Percentiles rank a stretch among this genome's conserved stretches.
These are phyloP conservation scores for Bujurquina vittata DNA, from an alignment of 2,113 vertebrate genomes.

Conservation along the genomic window DNA sequence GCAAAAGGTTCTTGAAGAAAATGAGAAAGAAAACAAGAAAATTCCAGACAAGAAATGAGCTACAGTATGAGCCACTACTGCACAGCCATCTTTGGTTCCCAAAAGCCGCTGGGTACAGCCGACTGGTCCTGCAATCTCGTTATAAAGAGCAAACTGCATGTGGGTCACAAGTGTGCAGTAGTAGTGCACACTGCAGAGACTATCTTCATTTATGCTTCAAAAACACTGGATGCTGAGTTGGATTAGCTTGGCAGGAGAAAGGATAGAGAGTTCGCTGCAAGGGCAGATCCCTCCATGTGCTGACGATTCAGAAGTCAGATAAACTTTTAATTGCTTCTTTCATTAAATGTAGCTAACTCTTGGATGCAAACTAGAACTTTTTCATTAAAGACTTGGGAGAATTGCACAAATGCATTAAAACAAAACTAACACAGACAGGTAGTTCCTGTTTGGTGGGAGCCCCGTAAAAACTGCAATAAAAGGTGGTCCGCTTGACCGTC, in stretches of 20 bases:
- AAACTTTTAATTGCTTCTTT: slow-evolving; percentile 51
- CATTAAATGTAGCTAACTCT: slow-evolving; percentile 39
- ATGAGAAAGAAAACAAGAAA: slow-evolving; percentile 46
- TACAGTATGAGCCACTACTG: slow-evolving; percentile 82
- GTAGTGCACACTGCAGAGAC: slow-evolving; percentile 74
- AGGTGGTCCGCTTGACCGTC: neutral
- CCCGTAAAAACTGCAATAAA: slow-evolving; percentile 50
- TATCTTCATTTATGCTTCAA: slow-evolving; percentile 84
- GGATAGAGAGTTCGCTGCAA: slow-evolving; percentile 50
- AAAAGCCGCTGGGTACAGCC: slow-evolving; percentile 68
- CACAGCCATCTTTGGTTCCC: slow-evolving; percentile 83
- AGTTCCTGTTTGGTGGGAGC: slow-evolving; percentile 41
- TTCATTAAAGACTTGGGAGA: slow-evolving; percentile 69
- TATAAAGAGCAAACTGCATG: slow-evolving; percentile 56
- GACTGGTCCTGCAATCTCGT: slow-evolving; percentile 56
- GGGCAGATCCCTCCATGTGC: slow-evolving; percentile 53
- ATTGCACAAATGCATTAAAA: slow-evolving; percentile 67
- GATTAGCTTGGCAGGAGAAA: slow-evolving; percentile 67
- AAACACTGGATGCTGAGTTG: slow-evolving; percentile 81
- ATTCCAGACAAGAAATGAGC: slow-evolving; percentile 63
- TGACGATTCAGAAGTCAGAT: slow-evolving; percentile 55
- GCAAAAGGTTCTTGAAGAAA: slow-evolving; percentile 34
- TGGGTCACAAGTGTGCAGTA: slow-evolving; percentile 60
- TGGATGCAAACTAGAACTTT: slow-evolving; percentile 55
- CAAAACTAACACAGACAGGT: slow-evolving; percentile 33